These are phyloP conservation scores for Halcyon smyrnensis DNA, from an alignment of 2,797 vertebrate species.

Conservation along the genomic window DNA sequence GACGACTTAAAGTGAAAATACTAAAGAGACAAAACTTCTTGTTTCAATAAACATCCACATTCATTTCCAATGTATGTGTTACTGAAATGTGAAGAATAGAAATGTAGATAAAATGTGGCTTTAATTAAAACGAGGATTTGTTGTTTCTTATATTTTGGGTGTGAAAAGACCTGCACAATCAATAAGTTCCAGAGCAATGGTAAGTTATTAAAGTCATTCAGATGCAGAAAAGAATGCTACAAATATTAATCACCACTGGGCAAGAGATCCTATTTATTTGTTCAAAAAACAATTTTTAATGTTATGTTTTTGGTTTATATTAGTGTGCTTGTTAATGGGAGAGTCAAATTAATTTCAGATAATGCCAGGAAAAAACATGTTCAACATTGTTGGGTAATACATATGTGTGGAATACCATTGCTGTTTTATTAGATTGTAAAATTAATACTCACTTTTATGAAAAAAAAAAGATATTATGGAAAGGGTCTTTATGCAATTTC, in stretches of 20 bases:
- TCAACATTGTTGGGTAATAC: slow-evolving; percentile 28
- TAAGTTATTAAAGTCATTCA: slow-evolving; percentile 1
- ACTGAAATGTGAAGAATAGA: slow-evolving; percentile 19
- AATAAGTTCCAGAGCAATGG: not conserved
- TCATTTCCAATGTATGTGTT: not conserved
- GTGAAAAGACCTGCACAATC: slow-evolving; percentile 30
- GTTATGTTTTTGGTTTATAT: slow-evolving; percentile 37
- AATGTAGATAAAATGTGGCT: slow-evolving; percentile 42
- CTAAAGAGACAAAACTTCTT: not conserved
- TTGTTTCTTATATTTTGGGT: not conserved
- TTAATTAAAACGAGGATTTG: slow-evolving; percentile 38
- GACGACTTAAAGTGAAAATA: not conserved
- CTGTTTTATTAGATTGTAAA: slow-evolving; percentile 77
- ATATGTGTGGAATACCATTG: slow-evolving; percentile 29
- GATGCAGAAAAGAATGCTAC: not conserved
- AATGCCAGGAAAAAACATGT: slow-evolving; percentile 39
- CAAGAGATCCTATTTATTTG: not conserved
- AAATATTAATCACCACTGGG: not conserved
- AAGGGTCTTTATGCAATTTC: slow-evolving; percentile 61
- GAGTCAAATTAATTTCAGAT: slow-evolving; percentile 68
- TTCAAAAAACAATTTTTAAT: slow-evolving; percentile 16
- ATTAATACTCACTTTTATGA: slow-evolving; percentile 65
- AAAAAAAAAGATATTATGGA: slow-evolving; percentile 65
- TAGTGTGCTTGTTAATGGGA: slow-evolving; percentile 59
- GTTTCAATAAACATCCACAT: slow-evolving; percentile 46